phyloP scores from a whole-genome alignment of 2,113 vertebrate species.

The Nibea coibor region DNA sequence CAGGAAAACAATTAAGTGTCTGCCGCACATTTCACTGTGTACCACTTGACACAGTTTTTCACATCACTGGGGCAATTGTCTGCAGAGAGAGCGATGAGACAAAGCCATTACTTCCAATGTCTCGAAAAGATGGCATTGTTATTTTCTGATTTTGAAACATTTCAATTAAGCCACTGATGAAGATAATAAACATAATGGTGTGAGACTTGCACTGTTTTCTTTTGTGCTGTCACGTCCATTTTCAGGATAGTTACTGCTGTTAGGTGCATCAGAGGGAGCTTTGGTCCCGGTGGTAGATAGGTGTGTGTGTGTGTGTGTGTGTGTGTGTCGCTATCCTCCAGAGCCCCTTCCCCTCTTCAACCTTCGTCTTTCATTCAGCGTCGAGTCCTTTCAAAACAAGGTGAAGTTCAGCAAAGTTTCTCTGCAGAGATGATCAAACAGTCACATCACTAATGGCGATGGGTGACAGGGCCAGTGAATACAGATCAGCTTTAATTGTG shows the following conservation, averaged over 20 bases:
- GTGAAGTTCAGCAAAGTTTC: slow-evolving; percentile 91
- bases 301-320: slow-evolving; percentile 30
- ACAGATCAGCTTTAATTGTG: slow-evolving; percentile 99
- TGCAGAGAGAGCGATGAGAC: slow-evolving; percentile 81
- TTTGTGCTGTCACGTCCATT: slow-evolving; percentile 70
- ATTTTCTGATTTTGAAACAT: slow-evolving; percentile 82
- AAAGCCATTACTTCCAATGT: slow-evolving; percentile 83
- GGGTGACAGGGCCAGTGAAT: slow-evolving; percentile 96
- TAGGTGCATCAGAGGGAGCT: slow-evolving; percentile 62
- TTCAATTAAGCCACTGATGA: slow-evolving; percentile 83
- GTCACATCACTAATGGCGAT: slow-evolving; percentile 95
- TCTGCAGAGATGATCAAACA: slow-evolving; percentile 91
- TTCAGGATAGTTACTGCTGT: slow-evolving; percentile 58
- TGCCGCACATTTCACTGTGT: slow-evolving; percentile 81
- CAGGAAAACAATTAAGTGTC: slow-evolving; percentile 88
- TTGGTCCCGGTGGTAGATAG: slow-evolving; percentile 47
- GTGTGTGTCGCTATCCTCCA: slow-evolving; percentile 38
- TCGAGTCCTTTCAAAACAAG: slow-evolving; percentile 94
- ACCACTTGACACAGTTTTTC: slow-evolving; percentile 86
- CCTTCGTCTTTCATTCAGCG: slow-evolving; percentile 82
- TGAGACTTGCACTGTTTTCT: slow-evolving; percentile 73
- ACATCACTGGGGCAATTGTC: slow-evolving; percentile 85
- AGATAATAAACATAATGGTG: slow-evolving; percentile 80
- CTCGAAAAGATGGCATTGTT: slow-evolving; percentile 79
- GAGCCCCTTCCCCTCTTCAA: slow-evolving; percentile 49